Conservation (phyloP, 2,113 vertebrate species). For the Anarrhichthys ocellatus region DNA sequence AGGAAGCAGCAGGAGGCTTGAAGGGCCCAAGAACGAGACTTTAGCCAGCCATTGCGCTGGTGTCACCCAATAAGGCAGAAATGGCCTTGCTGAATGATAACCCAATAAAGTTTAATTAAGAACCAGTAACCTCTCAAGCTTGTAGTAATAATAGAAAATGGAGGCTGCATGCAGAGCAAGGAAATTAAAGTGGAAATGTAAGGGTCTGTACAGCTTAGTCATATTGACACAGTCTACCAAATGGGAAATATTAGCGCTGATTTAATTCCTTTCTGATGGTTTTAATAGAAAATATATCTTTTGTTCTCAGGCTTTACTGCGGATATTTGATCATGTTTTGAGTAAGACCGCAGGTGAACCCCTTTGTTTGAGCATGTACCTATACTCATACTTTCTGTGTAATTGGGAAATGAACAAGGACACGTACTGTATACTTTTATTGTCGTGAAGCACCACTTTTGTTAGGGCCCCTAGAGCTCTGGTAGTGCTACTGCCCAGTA, state of each 20-base stretch:
- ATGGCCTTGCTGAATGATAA: constrained; percentile 75
- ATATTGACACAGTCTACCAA: constrained; percentile 37
- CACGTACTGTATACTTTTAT: not conserved
- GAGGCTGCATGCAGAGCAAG: constrained; percentile 57
- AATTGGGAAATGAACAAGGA: constrained; percentile 2
- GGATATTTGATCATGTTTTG: not conserved
- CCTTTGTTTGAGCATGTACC: not conserved
- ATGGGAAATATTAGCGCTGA: constrained; percentile 39
- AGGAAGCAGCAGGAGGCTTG: constrained; percentile 10
- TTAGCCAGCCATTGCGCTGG: constrained; percentile 28
- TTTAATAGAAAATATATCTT: not conserved
- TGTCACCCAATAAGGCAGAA: constrained; percentile 62
- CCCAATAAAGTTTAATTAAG: constrained; percentile 81
- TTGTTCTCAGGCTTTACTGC: constrained; percentile 6
- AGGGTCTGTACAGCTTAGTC: constrained; percentile 47
- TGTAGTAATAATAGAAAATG: constrained; percentile 70
- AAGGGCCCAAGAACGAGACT: constrained; percentile 22
- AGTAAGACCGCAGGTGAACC: not conserved
- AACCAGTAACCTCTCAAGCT: constrained; percentile 74
- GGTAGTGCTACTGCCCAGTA: not conserved
- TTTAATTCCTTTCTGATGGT: constrained; percentile 15
- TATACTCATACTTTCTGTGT: not conserved
- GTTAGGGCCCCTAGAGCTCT: not conserved
- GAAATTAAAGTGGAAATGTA: constrained; percentile 72
- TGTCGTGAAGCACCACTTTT: constrained; percentile 10